A percentile compares a stretch with the other conserved stretches of the same genome.
These are phyloP conservation scores for Lontra canadensis DNA, from an alignment of 2,113 vertebrate species.

Conservation along the genomic window DNA sequence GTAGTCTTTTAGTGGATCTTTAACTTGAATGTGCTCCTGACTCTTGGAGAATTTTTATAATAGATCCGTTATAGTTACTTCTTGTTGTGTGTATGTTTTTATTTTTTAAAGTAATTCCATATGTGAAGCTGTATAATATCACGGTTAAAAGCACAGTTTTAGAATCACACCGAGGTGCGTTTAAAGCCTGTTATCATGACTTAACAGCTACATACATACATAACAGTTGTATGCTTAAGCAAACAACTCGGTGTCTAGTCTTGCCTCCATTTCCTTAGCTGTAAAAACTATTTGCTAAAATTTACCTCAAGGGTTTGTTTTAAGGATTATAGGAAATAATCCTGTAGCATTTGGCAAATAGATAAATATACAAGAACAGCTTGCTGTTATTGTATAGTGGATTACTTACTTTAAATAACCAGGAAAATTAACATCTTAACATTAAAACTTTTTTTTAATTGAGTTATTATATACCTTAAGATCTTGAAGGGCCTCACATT, in stretches of 20 bases:
- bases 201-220: neutral
- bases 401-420: neutral
- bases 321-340: neutral
- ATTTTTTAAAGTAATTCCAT: neutral
- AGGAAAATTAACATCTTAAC: neutral
- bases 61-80: neutral
- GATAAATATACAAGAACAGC: neutral
- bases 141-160: neutral
- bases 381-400: neutral
- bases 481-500: neutral
- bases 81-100: neutral
- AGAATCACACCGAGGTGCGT: neutral
- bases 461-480: neutral
- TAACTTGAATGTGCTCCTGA: neutral
- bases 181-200: neutral
- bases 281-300: neutral
- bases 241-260: neutral
- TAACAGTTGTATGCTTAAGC: no score
- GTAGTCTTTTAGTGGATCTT: neutral
- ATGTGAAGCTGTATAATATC: neutral
- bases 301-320: neutral
- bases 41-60: neutral
- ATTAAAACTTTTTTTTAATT: neutral
- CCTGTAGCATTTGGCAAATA: neutral
- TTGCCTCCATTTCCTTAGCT: neutral